Base-by-base conservation (phyloP, 1,140 invertebrate genomes). In the Pteromalus puparum region DNA sequence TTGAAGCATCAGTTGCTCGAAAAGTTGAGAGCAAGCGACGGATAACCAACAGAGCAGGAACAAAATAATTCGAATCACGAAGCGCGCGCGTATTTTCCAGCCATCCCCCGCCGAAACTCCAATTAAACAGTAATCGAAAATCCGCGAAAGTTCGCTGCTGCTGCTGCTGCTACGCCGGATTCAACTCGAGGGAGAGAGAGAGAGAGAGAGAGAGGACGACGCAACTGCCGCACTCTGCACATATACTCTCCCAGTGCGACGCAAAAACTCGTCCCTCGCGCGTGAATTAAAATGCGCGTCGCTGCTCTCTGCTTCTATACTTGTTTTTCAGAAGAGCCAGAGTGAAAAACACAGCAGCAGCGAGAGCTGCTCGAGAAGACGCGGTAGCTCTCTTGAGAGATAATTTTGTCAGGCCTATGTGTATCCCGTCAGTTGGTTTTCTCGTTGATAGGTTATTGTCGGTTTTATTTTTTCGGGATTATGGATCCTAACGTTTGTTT, bases 101-200 rank as follows among this genome's bases (percentile, higher is more conserved):
- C 53, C 18, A 21, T 61, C 15, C 18, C 53, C 21, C 21, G 9
- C 21, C 53, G 53, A 61, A 61, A 61, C 18, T 61, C 53, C 53
- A 61, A 61, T 61, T 61, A 61, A 61, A 61, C 53, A 61, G 53
- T 61, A 61, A 61, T 61, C 53, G 53, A 61, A 61, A 61, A 61
- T 61, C 53, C 53, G 53, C 53, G 53, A 61, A 61, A 61, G 53
- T 61, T 61, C 18, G 53, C 53, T 61, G 53, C 38, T 42, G 38
- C 53, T 61, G 53, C 53, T 61, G 53, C 38, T 42, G 38, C 21
- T 61, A 15, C 1, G 53, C 53, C 21, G 53, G 53, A 61, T 61
- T 61, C 53, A 61, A 61, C 53, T 21, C 53, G 53, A 61, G 53
- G 53, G 53, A 61, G 53, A 61, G 53, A 61, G 53, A n/a, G 53